phyloP scores from a whole-genome alignment of 2,113 vertebrate genomes.

The Ariopsis seemanni region DNA sequence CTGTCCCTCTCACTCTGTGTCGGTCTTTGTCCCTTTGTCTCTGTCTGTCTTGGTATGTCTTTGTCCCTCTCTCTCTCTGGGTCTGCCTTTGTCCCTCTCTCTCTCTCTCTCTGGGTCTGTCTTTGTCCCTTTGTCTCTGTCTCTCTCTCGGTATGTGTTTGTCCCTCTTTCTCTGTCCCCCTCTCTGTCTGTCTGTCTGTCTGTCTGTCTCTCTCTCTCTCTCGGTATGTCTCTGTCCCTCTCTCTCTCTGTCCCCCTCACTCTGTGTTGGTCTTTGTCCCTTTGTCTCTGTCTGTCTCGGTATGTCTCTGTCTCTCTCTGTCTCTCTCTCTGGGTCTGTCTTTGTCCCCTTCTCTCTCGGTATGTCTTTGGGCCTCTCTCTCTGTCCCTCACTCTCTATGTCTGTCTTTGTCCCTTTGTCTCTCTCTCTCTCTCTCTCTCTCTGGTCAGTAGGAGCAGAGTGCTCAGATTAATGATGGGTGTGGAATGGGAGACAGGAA shows the following conservation, averaged over 20 bases:
- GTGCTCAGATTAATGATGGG: constrained; percentile 57
- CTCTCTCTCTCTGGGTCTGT: not conserved
- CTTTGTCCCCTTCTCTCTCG: too few species aligned
- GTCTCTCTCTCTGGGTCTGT: not conserved
- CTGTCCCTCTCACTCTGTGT: not conserved
- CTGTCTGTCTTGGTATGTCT: not conserved
- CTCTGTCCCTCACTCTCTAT: not conserved
- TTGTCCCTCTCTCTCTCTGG: constrained; percentile 3
- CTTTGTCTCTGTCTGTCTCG: not conserved
- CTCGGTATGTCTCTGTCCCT: too few species aligned
- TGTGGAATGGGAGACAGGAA: constrained; percentile 49
- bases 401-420: not conserved
- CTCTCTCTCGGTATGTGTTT: too few species aligned
- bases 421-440: constrained; percentile 26
- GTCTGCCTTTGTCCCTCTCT: not conserved
- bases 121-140: too few species aligned
- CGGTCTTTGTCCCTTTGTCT: not conserved
- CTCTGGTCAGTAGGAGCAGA: constrained; percentile 44
- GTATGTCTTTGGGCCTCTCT: not conserved
- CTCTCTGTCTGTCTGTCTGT: too few species aligned
- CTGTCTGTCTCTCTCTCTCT: too few species aligned
- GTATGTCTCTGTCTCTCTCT: not conserved
- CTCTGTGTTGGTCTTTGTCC: not conserved
- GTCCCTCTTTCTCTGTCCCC: too few species aligned
- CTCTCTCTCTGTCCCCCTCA: not conserved